A percentile compares a stretch with the other conserved stretches of the same genome.
Evolutionary conservation across 2,888 invertebrate species (phyloP).

Genomic region (Ochropleura plecta): DNA sequence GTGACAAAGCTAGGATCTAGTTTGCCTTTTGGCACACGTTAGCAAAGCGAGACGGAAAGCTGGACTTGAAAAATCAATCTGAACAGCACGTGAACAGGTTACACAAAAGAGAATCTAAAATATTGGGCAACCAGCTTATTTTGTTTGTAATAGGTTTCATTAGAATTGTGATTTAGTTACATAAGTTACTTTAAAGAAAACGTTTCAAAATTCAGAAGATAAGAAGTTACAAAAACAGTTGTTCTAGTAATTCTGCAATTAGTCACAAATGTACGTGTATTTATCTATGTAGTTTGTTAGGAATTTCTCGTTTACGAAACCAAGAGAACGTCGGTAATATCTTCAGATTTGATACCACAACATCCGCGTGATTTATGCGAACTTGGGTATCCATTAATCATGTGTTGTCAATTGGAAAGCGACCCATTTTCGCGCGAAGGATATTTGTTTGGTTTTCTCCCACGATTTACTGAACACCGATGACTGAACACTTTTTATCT

Average conservation of each 20-base stretch:
- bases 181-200: neutral
- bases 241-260: slow-evolving; percentile 11
- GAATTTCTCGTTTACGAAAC: slow-evolving; percentile 60
- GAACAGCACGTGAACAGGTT: neutral
- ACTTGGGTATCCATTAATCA: slow-evolving; percentile 82
- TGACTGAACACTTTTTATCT: slow-evolving; percentile 72
- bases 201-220: slow-evolving; percentile 12
- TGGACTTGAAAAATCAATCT: neutral
- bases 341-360: slow-evolving; percentile 76
- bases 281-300: slow-evolving; percentile 35
- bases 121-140: neutral
- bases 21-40: slow-evolving; percentile 18
- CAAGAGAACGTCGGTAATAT: slow-evolving; percentile 66
- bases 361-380: slow-evolving; percentile 81
- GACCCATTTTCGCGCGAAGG: slow-evolving; percentile 79
- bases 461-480: slow-evolving; percentile 74
- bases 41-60: neutral
- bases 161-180: neutral
- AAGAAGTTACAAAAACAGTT: slow-evolving; percentile 16
- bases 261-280: neutral
- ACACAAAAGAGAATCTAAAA: neutral
- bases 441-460: slow-evolving; percentile 79
- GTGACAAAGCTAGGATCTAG: slow-evolving; percentile 36
- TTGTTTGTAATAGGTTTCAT: neutral
- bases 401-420: slow-evolving; percentile 84